Base-by-base conservation (phyloP, 2,888 invertebrate species). In the Cancer borealis region DNA sequence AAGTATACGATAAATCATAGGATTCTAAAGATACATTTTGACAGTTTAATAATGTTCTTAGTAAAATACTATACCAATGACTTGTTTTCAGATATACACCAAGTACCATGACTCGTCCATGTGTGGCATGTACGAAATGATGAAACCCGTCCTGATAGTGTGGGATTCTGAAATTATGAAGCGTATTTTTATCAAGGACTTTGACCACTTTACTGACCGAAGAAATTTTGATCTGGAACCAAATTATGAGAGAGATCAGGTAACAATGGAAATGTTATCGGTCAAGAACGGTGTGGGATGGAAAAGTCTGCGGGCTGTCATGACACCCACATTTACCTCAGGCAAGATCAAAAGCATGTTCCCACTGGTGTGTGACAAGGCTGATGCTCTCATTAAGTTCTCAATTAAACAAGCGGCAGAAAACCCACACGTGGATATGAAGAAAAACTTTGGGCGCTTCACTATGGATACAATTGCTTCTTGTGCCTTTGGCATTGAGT, bases 401-500 rank as follows among this genome's bases (percentile, higher is more conserved):
- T 17, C 45, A 21, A n/a, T 73, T 30, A 88, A n/a, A 46, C 89
- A 93, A 60, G 60, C 89, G 54, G n/a, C 45, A 21, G 17, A 88
- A 88, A 21, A 89, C 12, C 60, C 45, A n/a, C 60, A 73, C 47
- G 89, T 88, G 10, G 30, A 87, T 46, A 26, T 93, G 8, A 60
- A 93, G 54, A 54, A 93, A 4, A 46, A 6, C 47, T 93, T 93
- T 73, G 89, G 89, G 5, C 89, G 84, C 21, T 93, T 73, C 66
- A 89, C 88, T 17, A 39, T 93, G 79, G 93, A 93, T 66, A 73
- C 88, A 0, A 93, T 89, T 45, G 88, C 92, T 4, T 89, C 92
- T 47, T 89, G 88, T 46, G 93, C 90, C 66, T 93, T 93, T 79
- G 93, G 93, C 14, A 93, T 93, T 8, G 49, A 93, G 5, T 88